These are phyloP conservation scores for Sinocyclocheilus rhinocerous DNA, from an alignment of 2,113 vertebrate genomes.

Conservation along the genomic window DNA sequence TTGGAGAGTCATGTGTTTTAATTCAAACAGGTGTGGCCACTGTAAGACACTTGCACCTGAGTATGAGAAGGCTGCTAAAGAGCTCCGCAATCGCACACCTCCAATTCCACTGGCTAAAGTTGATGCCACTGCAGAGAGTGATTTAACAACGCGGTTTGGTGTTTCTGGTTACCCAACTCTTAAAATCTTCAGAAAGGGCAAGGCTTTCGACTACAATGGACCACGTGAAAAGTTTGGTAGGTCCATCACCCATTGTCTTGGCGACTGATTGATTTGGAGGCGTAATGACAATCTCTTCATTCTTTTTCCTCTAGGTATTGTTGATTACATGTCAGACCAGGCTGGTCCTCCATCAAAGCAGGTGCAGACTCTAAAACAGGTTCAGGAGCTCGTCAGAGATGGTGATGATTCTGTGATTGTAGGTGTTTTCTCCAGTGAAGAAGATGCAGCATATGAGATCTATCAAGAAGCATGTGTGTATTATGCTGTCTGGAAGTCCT, in stretches of 20 bases:
- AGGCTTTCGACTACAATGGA: constrained; percentile 89
- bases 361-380: constrained; percentile 84
- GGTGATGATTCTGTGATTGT: constrained; percentile 89
- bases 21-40: constrained; percentile 88
- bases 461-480: constrained; percentile 91
- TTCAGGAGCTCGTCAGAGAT: constrained; percentile 90
- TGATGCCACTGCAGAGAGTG: constrained; percentile 82
- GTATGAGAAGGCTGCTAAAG: constrained; percentile 93
- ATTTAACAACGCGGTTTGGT: constrained; percentile 84
- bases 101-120: constrained; percentile 92
- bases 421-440: constrained; percentile 83
- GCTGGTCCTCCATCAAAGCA: constrained; percentile 92
- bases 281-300: not conserved
- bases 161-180: constrained; percentile 91
- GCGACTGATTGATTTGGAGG: not conserved
- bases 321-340: constrained; percentile 92
- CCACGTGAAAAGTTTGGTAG: constrained; percentile 90
- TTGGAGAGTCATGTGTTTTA: not conserved
- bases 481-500: not conserved
- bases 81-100: constrained; percentile 82
- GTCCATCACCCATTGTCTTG: not conserved
- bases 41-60: constrained; percentile 95
- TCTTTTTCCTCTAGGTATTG: constrained; percentile 79
- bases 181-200: constrained; percentile 96
- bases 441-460: constrained; percentile 80